Percentiles rank a stretch among this genome's conserved stretches.
Conservation (phyloP, 2,888 invertebrate genomes). For the Parnassius glacialis region DNA sequence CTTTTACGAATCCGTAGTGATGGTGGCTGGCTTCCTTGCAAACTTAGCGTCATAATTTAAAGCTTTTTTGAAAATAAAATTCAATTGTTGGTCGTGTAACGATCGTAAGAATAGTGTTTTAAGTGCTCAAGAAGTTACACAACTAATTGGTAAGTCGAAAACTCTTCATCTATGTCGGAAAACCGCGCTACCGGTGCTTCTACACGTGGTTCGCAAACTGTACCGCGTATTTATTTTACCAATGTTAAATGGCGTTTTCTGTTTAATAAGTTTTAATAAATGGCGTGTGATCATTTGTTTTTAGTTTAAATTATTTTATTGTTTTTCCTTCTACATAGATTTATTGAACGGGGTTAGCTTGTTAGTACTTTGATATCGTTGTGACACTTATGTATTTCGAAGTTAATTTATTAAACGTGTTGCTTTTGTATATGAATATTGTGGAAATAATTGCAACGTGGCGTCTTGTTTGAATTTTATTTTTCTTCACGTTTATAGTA, state of each 20-base stretch:
- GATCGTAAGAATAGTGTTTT: conserved; percentile 67
- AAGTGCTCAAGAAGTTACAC: conserved; percentile 76
- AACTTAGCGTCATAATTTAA: conserved; percentile 75
- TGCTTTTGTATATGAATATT: conserved; percentile 21
- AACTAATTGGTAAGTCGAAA: conserved; percentile 75
- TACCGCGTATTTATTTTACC: conserved; percentile 57
- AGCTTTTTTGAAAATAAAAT: conserved; percentile 62
- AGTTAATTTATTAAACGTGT: conserved; percentile 53
- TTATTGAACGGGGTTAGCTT: conserved; percentile 74
- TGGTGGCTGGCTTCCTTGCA: conserved; percentile 81
- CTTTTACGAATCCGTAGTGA: conserved; percentile 80
- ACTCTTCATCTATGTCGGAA: conserved; percentile 59
- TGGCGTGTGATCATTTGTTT: no score
- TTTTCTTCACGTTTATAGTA: background rate
- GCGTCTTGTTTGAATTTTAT: background rate
- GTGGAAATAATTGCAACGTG: conserved; percentile 1
- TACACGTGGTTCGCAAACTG: conserved; percentile 73
- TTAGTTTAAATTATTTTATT: no score
- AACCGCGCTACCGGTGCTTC: conserved; percentile 72
- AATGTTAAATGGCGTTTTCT: conserved; percentile 53
- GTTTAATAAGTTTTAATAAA: conserved; percentile 29
- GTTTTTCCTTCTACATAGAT: conserved; percentile 43
- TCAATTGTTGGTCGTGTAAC: conserved; percentile 60
- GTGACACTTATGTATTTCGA: conserved; percentile 54
- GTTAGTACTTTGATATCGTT: conserved; percentile 61